Conservation (phyloP, 1,140 invertebrate species). For the Drosophila lacteicornis region DNA sequence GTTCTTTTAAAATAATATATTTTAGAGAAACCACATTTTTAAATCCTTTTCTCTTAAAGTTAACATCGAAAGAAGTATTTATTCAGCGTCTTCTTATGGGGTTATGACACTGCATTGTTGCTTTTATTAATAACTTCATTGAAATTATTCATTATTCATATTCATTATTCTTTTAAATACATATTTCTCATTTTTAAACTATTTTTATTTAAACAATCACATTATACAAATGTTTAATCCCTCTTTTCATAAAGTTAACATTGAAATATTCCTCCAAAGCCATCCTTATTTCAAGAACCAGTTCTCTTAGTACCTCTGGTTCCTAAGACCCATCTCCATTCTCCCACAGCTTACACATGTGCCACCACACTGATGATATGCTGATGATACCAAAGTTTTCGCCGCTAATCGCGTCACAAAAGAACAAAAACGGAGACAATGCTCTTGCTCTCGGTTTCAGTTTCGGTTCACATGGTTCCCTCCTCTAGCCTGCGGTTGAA, state of each 20-base stretch:
- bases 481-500: conserved; percentile 12
- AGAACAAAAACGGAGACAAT: conserved; percentile 43
- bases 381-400: conserved; percentile 33
- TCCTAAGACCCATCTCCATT: not conserved
- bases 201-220: no score
- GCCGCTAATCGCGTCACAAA: conserved; percentile 62
- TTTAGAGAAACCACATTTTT: no score
- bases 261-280: no score
- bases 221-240: no score
- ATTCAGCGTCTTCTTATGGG: not conserved
- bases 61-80: not conserved
- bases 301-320: not conserved
- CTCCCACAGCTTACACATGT: conserved; percentile 3
- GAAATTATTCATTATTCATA: no score
- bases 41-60: no score
- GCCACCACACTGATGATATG: conserved; percentile 8
- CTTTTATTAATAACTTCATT: not conserved
- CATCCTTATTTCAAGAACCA: not conserved
- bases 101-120: not conserved
- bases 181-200: not conserved
- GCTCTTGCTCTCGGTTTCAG: conserved; percentile 13
- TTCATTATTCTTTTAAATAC: not conserved
- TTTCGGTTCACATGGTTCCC: not conserved
- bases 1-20: no score
- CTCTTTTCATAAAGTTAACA: no score